Percentiles rank a stretch among this genome's conserved stretches.
Conservation (phyloP, 2,888 invertebrate genomes). For the Agrotis segetum region DNA sequence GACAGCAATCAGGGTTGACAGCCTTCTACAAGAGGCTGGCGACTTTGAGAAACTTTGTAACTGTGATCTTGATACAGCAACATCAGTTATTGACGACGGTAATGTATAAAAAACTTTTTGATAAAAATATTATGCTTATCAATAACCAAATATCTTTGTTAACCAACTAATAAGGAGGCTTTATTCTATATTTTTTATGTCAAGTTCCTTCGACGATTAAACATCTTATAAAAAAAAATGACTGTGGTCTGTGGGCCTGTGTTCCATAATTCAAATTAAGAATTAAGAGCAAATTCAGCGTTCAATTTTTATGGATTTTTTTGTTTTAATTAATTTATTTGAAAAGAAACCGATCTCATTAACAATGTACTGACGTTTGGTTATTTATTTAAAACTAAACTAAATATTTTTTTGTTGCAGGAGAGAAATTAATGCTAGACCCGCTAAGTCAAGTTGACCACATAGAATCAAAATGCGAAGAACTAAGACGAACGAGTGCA, state of each 20-base stretch:
- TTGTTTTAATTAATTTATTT: slow-evolving; percentile 18
- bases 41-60: slow-evolving; percentile 95
- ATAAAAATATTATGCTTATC: neutral
- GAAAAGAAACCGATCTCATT: no score
- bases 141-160: no score
- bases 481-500: slow-evolving; percentile 96
- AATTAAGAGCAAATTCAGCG: neutral
- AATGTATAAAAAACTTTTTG: slow-evolving; percentile 25
- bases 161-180: no score
- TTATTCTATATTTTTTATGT: slow-evolving; percentile 9
- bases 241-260: no score
- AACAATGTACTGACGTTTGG: no score
- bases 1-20: slow-evolving; percentile 95
- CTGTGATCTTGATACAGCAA: slow-evolving; percentile 95
- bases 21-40: slow-evolving; percentile 94
- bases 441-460: slow-evolving; percentile 97
- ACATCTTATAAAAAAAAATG: no score
- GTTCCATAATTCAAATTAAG: no score
- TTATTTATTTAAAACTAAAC: neutral
- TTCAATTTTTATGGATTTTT: neutral
- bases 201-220: neutral
- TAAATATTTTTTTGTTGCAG: slow-evolving; percentile 81
- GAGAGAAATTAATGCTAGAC: slow-evolving; percentile 95
- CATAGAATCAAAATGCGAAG: slow-evolving; percentile 98
- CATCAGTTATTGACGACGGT: slow-evolving; percentile 94